A percentile compares a stretch with the other conserved stretches of the same genome.
Conservation (phyloP, 2,797 vertebrate species). For the Sebastiscus albofasciatus region DNA sequence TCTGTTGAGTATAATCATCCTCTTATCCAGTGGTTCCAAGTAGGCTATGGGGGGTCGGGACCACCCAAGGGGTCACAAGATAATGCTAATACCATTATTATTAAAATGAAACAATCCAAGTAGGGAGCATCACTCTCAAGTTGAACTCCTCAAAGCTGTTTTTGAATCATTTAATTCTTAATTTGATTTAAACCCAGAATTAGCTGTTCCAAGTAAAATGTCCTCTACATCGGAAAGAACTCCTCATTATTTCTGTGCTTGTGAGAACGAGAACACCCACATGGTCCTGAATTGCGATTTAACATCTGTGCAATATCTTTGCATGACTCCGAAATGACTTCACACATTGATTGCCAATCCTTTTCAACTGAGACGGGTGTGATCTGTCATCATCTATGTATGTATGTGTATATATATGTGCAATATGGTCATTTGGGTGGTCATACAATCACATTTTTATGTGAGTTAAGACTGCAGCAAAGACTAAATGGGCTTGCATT, state of each 20-base stretch:
- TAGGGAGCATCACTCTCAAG: background rate
- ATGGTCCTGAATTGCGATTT: background rate
- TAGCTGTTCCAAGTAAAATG: background rate
- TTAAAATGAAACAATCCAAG: background rate
- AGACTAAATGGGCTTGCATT: background rate
- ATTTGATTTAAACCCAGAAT: background rate
- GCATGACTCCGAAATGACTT: conserved; percentile 19
- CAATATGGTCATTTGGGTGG: background rate
- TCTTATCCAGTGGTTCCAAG: background rate
- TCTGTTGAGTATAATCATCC: background rate
- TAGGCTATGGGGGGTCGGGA: background rate
- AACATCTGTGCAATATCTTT: conserved; percentile 22
- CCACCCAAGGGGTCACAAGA: background rate
- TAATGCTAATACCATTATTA: background rate
- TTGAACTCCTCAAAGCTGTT: background rate
- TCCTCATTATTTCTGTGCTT: background rate
- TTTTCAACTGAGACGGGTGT: conserved; percentile 3
- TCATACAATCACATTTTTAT: background rate
- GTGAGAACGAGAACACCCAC: background rate
- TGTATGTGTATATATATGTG: background rate
- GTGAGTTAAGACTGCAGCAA: background rate
- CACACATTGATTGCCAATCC: background rate
- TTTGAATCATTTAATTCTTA: background rate
- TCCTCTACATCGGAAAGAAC: background rate
- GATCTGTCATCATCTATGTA: background rate